Base-by-base conservation (phyloP, 2,888 invertebrate species). In the Acleris cristana region DNA sequence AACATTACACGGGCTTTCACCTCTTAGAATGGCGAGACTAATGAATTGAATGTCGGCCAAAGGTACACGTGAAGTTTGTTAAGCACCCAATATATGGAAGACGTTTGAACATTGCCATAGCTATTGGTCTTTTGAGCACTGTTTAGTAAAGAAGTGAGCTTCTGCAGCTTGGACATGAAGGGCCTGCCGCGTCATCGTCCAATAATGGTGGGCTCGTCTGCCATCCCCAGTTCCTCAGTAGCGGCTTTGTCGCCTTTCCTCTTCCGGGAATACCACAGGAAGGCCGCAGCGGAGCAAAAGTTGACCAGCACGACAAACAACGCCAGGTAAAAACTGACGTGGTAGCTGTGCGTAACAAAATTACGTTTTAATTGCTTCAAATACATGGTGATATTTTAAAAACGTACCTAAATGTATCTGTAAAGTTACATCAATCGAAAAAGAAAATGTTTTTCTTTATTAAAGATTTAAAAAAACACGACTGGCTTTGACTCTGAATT, bases 201-300 rank as follows among this genome's bases (percentile, higher is more conserved):
- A 71, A 97, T 96, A 79, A 96, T 96, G 52, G 96, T 96, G 0
- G 97, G 96, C 78, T 97, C 97, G 77, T 98, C 97, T 6, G 96
- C 97, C 95, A 96, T 95, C 1, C 96, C 97, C 51, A 96, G 92
- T 80, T 97, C 96, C 72, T 96, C 96, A n/a, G 95, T 96, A 5
- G 96, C 96, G 1, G 97, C 97, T 78, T 96, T 96, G 73, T 95
- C 95, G 1, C 97, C 96, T 93, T 98, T 98, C 85, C 96, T 95
- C 84, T 98, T 98, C 67, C 96, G 95, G 0, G 97, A 97, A 82
- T 95, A 96, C 88, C 96, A 93, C 75, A 97, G 94, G 84, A 97
- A 98, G 61, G 95, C 93, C 12, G 95, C 89, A 1, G 96, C 96
- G 14, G 96, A 94, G 51, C 94, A 81, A 12, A 96, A 80, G 82